Base-by-base conservation (phyloP, 2,888 invertebrate species). In the Hipparchia sbordonii region DNA sequence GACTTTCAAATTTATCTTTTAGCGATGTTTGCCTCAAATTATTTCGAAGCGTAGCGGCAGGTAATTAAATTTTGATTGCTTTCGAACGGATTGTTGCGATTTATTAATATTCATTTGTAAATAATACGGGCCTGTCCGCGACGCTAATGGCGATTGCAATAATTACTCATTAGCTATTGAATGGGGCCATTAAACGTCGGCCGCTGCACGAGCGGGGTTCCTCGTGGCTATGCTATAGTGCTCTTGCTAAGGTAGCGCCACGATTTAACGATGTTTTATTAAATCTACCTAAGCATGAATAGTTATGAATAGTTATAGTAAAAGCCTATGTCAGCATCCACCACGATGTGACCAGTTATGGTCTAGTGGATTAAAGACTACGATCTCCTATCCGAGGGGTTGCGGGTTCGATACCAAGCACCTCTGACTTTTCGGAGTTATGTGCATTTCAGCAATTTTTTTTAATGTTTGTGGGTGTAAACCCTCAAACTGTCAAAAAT, bases 1-100 rank as follows among this genome's bases (percentile, higher is more conserved):
- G 90, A 92, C 89, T 92, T 90, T 89, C 86, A 87, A 89, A 90
- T 90, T 89, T 90, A 90, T 90, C 89, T 90, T 89, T 86, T 84
- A 81, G 83, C 82, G 82, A 84, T 84, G 82, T 82, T 84, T 82
- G 82, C 79, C 79, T 82, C 80, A 81, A 84, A 86, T 88, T 85
- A 87, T 87, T 85, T 84, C 82, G 81, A 80, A 77, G 77, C 79
- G 81, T 85, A 84, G 89, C 85, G 82, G 85, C 85, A 85, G 87
- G 87, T 90, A 90, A 91, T 91, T 90, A 90, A 88, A 88, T 87
- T 88, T 89, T 90, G 88, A 92, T 91, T 90, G 88, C 85, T 87
- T 87, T 88, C 79, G 82, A 84, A 81, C 82, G 84, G 85, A 87
- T 89, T 89, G 85, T 86, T 87, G 86, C 84, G 83, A 89, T 88